Conservation (phyloP, 2,797 vertebrate genomes). For the Chelon auratus region DNA sequence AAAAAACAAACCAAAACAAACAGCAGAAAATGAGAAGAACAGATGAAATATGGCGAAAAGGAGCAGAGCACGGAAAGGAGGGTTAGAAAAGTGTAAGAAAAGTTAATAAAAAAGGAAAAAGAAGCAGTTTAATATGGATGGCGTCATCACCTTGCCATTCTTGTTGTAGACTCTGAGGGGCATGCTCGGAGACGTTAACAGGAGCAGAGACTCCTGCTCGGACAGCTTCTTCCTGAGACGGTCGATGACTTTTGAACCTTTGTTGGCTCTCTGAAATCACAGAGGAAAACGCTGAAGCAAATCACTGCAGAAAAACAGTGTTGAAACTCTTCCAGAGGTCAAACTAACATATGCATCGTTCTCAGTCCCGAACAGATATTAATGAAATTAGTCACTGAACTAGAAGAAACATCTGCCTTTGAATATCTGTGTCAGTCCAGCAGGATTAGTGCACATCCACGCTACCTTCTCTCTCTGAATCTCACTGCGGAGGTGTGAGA, state of each 20-base stretch:
- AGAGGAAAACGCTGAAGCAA: not conserved
- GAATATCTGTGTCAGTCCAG: not conserved
- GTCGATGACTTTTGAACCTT: slow-evolving; percentile 94
- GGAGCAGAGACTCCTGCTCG: slow-evolving; percentile 94
- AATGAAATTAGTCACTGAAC: not conserved
- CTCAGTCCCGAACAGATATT: not conserved
- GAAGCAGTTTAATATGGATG: not conserved
- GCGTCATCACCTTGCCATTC: slow-evolving; percentile 90
- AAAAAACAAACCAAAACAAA: not conserved
- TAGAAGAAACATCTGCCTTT: not conserved
- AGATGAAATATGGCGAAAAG: slow-evolving; percentile 3
- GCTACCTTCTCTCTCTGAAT: slow-evolving; percentile 95
- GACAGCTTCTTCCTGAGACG: slow-evolving; percentile 96
- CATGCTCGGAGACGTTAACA: slow-evolving; percentile 95
- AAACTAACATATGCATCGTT: too few species aligned
- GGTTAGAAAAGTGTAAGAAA: not conserved
- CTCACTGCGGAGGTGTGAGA: slow-evolving; percentile 97
- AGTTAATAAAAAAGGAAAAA: not conserved
- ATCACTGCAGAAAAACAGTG: not conserved
- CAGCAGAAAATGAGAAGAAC: slow-evolving; percentile 20
- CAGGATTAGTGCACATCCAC: not conserved
- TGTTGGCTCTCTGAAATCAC: slow-evolving; percentile 91
- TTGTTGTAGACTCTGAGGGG: slow-evolving; percentile 93
- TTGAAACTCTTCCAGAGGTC: too few species aligned
- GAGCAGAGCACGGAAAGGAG: not conserved